Evolutionary conservation across 2,113 vertebrate genomes (phyloP), one percentile per base, ranked within the genome.

Genomic region (Poeciliopsis turrubarensis): DNA sequence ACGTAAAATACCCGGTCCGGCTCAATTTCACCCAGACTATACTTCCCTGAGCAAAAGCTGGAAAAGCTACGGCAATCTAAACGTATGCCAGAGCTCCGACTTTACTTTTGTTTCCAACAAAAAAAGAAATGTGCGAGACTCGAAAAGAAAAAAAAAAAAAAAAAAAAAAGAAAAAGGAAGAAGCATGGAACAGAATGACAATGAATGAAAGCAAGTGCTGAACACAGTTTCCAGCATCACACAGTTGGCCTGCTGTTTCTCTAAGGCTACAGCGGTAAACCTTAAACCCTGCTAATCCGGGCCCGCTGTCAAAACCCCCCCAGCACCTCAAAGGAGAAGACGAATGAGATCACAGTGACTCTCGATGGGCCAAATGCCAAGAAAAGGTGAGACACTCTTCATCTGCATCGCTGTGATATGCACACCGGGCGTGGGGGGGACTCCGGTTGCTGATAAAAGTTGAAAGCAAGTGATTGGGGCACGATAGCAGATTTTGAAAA

Each of bases 211-310:
- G 22, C 37, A 32, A 19, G 44, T 47, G 44, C 4, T 17, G 44
- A 15, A 47, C 44, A 19, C 15, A 47, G 62, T 61, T 70, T 25
- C 41, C 72, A 73, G 12, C 68, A 65, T 25, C 25, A 57, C 65
- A 64, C 54, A 31, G 65, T 73, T 86, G 89, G 26, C 14, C 14
- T 22, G 69, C 26, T 77, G 87, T 70, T 84, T 82, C 83, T 66
- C 83, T 66, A 80, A 86, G 64, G 10, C 86, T 86, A 77, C 82
- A 61, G 77, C 11, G 79, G 84, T 70, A 61, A 77, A 84, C 75
- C 67, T 67, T 83, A 89, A 91, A 85, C 77, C 84, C 81, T 71
- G 77, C 75, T 83, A 84, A 78, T 75, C 65, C 64, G n/a, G 63
- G 61, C 31, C 60, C 44, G 77, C 85, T 83, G 82, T 79, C 73